Base-by-base conservation (phyloP, 2,113 vertebrate genomes). In the Hylia prasina region DNA sequence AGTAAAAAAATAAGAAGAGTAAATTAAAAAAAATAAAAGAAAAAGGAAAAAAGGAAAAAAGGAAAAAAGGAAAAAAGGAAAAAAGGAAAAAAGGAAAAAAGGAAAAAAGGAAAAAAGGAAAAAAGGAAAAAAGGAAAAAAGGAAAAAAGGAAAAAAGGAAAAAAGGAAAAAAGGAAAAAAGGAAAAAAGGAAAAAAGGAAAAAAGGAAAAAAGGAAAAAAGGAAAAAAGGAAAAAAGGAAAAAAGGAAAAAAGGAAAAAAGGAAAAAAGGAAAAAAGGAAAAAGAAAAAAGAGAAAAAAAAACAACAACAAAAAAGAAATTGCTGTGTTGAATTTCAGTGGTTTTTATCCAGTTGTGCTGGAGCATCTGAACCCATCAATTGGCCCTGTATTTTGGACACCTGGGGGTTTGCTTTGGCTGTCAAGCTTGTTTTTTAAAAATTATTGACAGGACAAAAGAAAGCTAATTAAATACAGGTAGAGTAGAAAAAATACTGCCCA, bases 211-310 rank as follows among this genome's bases (percentile, higher is more conserved):
- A 20, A 48, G 5, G 14, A 6, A 15, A 6, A 25, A 10, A 4
- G 4, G 7, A 22, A 17, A 15, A 4, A 10, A 14, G 13, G 4
- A 15, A 13, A 3, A 18, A 6, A 40, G 3, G 15, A 5, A 4
- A 2, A 37, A 5, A 53, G 1, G 7, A 8, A 33, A 11, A 27
- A 1, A 39, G 15, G 21, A 9, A 9, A 10, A 30, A 3, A n/a
- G 3, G 28, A 6, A 18, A 47, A 20, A 15, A 0, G 2, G 4
- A 30, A 30, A 18, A 37, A 20, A 15, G 0, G 2, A 3, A 30
- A 30, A 44, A 13, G 13, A 50, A 61, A 63, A 51, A 35, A 31
- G 5, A 16, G 3, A 4, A 19, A 19, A 15, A 28, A 6, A 0
- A 28, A n/a, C n/a, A n/a, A n/a, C n/a, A n/a, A n/a, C n/a, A n/a